Percentiles rank a stretch among this genome's conserved stretches.
These are phyloP conservation scores for Chymomyza amoena DNA, from an alignment of 2,888 invertebrate species.

Conservation along the genomic window DNA sequence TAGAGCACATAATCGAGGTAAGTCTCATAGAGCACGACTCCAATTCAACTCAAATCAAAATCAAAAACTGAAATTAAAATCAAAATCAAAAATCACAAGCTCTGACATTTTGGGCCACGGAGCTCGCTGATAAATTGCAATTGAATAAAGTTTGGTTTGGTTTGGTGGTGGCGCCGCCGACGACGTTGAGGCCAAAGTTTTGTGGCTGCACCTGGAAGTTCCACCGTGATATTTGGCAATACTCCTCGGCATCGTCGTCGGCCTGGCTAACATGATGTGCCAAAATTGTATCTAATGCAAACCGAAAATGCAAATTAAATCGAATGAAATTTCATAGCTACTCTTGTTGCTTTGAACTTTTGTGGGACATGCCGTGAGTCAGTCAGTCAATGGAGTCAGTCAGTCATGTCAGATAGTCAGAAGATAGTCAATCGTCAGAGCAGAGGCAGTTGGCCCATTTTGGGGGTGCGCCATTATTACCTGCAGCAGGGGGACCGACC, in stretches of 20 bases:
- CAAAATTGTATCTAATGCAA: conserved; percentile 2
- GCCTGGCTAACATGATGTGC: not conserved
- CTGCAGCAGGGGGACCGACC: conserved; percentile 21
- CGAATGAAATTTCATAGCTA: conserved; percentile 41
- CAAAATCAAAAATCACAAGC: not conserved
- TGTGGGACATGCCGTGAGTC: not conserved
- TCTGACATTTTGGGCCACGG: conserved; percentile 42
- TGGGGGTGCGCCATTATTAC: conserved; percentile 50
- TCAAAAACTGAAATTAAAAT: not conserved
- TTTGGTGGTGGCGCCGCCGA: not conserved
- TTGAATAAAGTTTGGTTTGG: not conserved
- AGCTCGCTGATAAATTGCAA: conserved; percentile 45
- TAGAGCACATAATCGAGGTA: conserved; percentile 79
- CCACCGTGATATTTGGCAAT: not conserved
- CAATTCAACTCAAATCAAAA: conserved; percentile 1
- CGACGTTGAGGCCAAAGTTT: not conserved
- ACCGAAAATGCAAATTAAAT: conserved; percentile 53
- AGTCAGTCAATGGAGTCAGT: not conserved
- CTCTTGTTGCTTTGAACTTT: conserved; percentile 32
- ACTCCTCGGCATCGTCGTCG: not conserved
- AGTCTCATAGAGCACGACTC: conserved; percentile 34
- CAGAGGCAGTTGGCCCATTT: not conserved
- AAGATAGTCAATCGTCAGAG: not conserved
- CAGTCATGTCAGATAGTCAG: not conserved
- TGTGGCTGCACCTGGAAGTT: conserved; percentile 1